phyloP scores from a whole-genome alignment of 2,888 invertebrate genomes.

The Meta bourneti region DNA sequence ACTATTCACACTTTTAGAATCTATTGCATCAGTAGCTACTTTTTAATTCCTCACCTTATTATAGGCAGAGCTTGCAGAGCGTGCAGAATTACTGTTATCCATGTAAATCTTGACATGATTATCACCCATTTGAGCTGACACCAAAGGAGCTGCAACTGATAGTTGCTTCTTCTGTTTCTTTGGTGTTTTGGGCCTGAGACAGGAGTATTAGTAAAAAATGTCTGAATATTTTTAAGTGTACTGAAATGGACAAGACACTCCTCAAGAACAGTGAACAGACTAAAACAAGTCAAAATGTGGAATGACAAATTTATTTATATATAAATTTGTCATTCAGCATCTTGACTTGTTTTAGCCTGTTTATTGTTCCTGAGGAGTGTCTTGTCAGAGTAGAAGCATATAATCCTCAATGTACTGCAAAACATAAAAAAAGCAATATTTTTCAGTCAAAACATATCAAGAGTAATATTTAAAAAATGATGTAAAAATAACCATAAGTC shows the following conservation, averaged over 20 bases:
- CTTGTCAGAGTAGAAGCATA: too few relatives aligned
- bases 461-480: too few relatives aligned
- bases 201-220: not conserved
- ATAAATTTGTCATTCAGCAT: too few relatives aligned
- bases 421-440: too few relatives aligned
- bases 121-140: slow-evolving; percentile 79
- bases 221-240: not conserved
- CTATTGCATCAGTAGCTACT: too few relatives aligned
- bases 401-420: too few relatives aligned
- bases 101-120: slow-evolving; percentile 81
- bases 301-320: too few relatives aligned
- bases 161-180: slow-evolving; percentile 69
- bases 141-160: slow-evolving; percentile 75
- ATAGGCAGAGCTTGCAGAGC: slow-evolving; percentile 62
- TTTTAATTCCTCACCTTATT: slow-evolving; percentile 59
- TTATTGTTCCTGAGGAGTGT: too few relatives aligned
- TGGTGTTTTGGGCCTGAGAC: slow-evolving; percentile 50
- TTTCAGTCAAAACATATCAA: too few relatives aligned
- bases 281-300: not conserved
- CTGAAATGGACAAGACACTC: not conserved
- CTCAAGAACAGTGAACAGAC: not conserved
- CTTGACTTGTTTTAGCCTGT: too few relatives aligned
- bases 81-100: slow-evolving; percentile 79
- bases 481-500: too few relatives aligned
- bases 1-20: too few relatives aligned